phyloP scores from a whole-genome alignment of 2,888 invertebrate genomes.

The Ecliptopera silaceata region DNA sequence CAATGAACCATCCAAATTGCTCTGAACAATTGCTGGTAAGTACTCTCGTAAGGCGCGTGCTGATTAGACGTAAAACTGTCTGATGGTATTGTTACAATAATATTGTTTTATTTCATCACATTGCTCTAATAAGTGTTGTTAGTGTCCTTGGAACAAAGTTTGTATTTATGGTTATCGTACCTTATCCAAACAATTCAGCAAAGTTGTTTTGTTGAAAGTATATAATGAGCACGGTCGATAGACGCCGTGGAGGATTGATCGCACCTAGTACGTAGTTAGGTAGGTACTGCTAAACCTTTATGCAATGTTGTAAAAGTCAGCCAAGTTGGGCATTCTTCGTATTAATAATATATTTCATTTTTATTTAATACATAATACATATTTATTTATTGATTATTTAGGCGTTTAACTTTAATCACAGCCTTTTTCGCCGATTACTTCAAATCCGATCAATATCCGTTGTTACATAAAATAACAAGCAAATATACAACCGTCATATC shows the following conservation, averaged over 20 bases:
- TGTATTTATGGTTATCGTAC: background rate
- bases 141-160: slow-evolving; percentile 5
- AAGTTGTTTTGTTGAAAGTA: background rate
- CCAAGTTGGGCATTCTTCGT: no score
- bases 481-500: slow-evolving; percentile 56
- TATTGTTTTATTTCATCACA: slow-evolving; percentile 12
- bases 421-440: background rate
- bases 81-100: slow-evolving; percentile 14
- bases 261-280: no score
- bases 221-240: background rate
- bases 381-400: background rate
- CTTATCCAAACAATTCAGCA: slow-evolving; percentile 1
- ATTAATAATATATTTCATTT: no score
- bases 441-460: slow-evolving; percentile 2
- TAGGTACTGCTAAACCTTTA: no score
- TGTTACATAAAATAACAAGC: slow-evolving; percentile 24
- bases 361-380: no score
- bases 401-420: background rate
- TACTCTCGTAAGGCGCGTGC: slow-evolving; percentile 2
- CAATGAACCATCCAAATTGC: slow-evolving; percentile 36
- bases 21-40: slow-evolving; percentile 27
- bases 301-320: no score
- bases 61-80: slow-evolving; percentile 8
- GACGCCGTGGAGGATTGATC: no score
- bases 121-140: background rate